Conservation (phyloP, 1,140 invertebrate species). For the Nomia melanderi region DNA sequence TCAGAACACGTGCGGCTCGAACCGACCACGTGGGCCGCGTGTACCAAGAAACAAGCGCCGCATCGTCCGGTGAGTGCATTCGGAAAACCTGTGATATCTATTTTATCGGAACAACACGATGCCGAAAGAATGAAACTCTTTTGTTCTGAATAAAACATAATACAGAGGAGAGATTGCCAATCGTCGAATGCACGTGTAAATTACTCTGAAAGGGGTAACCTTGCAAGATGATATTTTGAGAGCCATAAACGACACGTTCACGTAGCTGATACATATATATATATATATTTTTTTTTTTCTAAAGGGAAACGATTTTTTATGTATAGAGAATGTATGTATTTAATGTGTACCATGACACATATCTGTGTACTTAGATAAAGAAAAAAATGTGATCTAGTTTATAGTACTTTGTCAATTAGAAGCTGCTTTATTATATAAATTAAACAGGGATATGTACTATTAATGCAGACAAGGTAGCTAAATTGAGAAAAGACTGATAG, state of each 20-base stretch:
- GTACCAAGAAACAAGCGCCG: conserved; percentile 27
- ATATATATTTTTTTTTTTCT: not conserved
- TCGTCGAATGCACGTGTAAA: not conserved
- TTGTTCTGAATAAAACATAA: not conserved
- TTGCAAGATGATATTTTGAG: conserved; percentile 23
- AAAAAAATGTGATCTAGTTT: conserved; percentile 46
- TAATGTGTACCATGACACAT: not conserved
- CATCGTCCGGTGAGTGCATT: conserved; percentile 25
- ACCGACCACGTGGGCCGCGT: conserved; percentile 60
- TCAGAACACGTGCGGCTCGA: conserved; percentile 48
- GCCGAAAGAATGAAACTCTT: not conserved
- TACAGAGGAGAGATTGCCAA: not conserved
- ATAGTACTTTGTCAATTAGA: not conserved
- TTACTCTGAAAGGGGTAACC: conserved; percentile 18
- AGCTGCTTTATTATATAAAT: conserved; percentile 18
- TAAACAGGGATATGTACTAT: conserved; percentile 25
- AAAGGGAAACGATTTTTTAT: not conserved
- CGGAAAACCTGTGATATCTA: conserved; percentile 37
- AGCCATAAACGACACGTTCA: not conserved
- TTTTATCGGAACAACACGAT: not conserved
- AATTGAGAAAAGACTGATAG: conserved; percentile 41
- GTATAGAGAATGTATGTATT: not conserved
- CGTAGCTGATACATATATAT: not conserved
- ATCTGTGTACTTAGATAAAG: not conserved
- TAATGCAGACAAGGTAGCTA: not conserved